Evolutionary conservation across 2,888 invertebrate species (phyloP).

Genomic region (Nasonovia ribisnigri): DNA sequence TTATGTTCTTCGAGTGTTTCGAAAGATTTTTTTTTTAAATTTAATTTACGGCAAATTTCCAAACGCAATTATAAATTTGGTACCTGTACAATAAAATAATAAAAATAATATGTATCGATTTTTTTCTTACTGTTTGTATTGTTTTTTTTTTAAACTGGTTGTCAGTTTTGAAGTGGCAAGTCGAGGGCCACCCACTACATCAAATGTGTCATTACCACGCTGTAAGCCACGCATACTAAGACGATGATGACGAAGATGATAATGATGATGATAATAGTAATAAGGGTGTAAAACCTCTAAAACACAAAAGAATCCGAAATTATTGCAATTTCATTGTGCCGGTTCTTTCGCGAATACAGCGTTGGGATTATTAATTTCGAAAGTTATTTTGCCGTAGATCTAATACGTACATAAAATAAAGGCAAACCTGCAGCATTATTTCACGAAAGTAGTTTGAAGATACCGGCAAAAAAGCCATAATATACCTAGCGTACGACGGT

Average conservation of each 20-base stretch:
- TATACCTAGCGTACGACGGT: background rate
- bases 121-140: background rate
- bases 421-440: background rate
- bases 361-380: background rate
- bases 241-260: background rate
- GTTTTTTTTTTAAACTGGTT: background rate
- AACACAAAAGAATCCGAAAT: background rate
- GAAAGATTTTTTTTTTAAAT: background rate
- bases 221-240: background rate
- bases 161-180: background rate
- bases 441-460: background rate
- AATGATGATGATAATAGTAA: background rate
- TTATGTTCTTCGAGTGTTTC: constrained; percentile 4
- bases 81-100: background rate
- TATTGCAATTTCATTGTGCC: constrained; percentile 35
- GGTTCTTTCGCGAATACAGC: background rate
- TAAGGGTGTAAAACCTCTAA: background rate
- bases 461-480: background rate
- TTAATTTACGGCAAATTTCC: background rate
- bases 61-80: background rate
- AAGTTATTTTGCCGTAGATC: background rate
- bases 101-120: background rate
- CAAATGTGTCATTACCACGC: background rate
- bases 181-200: constrained; percentile 39
- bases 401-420: background rate